Conservation (phyloP, 2,797 vertebrate species). For the Karalla daura region DNA sequence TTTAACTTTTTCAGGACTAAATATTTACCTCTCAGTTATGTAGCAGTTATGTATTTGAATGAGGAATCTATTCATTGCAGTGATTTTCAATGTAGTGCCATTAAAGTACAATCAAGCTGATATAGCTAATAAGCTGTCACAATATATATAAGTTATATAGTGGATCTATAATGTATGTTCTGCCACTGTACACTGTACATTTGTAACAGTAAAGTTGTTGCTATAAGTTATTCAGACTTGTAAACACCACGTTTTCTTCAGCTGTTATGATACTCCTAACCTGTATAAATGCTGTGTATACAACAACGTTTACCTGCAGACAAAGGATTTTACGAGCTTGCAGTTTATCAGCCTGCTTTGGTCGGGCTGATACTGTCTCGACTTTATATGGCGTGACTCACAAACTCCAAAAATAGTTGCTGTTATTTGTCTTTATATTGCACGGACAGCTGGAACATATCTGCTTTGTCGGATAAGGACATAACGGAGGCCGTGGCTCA, state of each 20-base stretch:
- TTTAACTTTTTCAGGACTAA: neutral
- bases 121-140: no score
- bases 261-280: neutral
- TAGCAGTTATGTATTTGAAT: no score
- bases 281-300: neutral
- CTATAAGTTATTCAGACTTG: neutral
- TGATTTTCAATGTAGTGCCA: no score
- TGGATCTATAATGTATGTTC: no score
- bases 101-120: no score
- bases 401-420: slow-evolving; percentile 42
- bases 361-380: slow-evolving; percentile 13
- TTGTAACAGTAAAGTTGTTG: neutral
- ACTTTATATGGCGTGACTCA: slow-evolving; percentile 18
- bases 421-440: slow-evolving; percentile 29
- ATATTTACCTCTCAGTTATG: no score
- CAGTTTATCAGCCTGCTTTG: slow-evolving; percentile 14
- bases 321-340: slow-evolving; percentile 1
- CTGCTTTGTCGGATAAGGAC: slow-evolving; percentile 17
- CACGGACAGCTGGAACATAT: slow-evolving; percentile 9
- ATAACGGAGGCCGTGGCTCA: slow-evolving; percentile 8
- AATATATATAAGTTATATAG: no score
- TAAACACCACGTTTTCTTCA: neutral
- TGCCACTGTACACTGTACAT: no score
- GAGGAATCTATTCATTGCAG: no score
- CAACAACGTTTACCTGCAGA: slow-evolving; percentile 13